Conservation (phyloP, 2,888 invertebrate species). For the Drepanosiphum platanoidis region DNA sequence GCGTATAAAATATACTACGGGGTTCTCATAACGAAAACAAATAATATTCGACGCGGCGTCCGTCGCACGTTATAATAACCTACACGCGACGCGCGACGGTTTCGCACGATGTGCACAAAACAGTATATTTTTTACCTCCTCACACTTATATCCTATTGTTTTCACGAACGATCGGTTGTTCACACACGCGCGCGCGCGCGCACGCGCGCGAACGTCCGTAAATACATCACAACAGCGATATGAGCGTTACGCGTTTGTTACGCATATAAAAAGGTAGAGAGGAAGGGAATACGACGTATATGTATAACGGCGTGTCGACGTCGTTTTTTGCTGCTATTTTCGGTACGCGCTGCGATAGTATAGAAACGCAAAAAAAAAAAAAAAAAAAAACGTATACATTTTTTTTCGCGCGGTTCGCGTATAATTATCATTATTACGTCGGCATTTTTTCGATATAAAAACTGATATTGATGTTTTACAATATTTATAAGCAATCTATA, state of each 20-base stretch:
- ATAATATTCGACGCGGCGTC: background rate
- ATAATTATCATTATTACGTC: background rate
- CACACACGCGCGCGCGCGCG: background rate
- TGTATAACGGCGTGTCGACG: background rate
- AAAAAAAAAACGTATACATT: constrained; percentile 26
- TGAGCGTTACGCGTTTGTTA: background rate
- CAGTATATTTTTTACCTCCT: background rate
- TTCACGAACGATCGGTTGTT: background rate
- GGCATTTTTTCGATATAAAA: background rate
- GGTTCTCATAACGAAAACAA: background rate
- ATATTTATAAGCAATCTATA: constrained; percentile 3
- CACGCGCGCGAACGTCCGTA: background rate
- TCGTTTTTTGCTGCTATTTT: constrained; percentile 18
- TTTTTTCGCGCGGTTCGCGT: constrained; percentile 16
- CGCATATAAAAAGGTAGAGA: background rate
- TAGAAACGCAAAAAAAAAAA: too few species aligned
- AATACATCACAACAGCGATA: background rate
- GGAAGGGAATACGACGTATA: background rate
- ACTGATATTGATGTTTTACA: constrained; percentile 24
- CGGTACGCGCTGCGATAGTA: background rate
- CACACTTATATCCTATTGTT: background rate
- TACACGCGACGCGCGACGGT: background rate
- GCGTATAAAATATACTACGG: too few species aligned
- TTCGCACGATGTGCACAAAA: constrained; percentile 20
- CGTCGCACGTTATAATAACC: too few species aligned